A percentile compares a stretch with the other conserved stretches of the same genome.
Conservation (phyloP, 2,888 invertebrate species). For the Cetonia aurata region DNA sequence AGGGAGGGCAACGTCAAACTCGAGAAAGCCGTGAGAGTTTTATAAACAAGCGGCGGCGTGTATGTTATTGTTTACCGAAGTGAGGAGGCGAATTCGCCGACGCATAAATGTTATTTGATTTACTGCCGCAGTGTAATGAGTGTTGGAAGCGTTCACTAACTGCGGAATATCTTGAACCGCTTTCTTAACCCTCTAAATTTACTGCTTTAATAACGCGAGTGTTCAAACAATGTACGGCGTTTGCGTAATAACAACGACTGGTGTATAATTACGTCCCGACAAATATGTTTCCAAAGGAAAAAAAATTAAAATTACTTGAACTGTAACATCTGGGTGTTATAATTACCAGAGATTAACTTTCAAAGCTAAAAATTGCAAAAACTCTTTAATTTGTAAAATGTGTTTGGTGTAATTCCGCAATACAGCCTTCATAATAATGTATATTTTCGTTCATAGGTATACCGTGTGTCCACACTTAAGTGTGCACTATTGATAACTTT, state of each 20-base stretch:
- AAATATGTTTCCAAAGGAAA: background rate
- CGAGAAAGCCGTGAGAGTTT: constrained; percentile 14
- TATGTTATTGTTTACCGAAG: constrained; percentile 23
- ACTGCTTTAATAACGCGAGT: constrained; percentile 22
- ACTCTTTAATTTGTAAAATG: no score
- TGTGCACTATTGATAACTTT: no score
- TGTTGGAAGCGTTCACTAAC: constrained; percentile 8
- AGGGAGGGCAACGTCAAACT: background rate
- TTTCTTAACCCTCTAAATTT: constrained; percentile 19
- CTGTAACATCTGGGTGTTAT: no score
- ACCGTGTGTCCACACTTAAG: no score
- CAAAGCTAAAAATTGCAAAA: constrained; percentile 4
- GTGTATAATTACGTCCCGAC: background rate
- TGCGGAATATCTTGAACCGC: constrained; percentile 9
- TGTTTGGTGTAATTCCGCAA: no score
- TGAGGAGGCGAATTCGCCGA: constrained; percentile 2
- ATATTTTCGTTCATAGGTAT: no score
- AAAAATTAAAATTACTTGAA: no score
- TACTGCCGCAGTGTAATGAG: constrained; percentile 21
- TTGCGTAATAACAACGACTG: background rate
- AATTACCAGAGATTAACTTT: no score
- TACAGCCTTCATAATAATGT: no score
- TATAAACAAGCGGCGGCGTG: background rate
- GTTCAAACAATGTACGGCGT: constrained; percentile 19
- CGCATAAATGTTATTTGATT: constrained; percentile 35